A percentile compares a stretch with the other conserved stretches of the same genome.
phyloP scores from a whole-genome alignment of 2,888 invertebrate genomes.

The Lypha dubia region DNA sequence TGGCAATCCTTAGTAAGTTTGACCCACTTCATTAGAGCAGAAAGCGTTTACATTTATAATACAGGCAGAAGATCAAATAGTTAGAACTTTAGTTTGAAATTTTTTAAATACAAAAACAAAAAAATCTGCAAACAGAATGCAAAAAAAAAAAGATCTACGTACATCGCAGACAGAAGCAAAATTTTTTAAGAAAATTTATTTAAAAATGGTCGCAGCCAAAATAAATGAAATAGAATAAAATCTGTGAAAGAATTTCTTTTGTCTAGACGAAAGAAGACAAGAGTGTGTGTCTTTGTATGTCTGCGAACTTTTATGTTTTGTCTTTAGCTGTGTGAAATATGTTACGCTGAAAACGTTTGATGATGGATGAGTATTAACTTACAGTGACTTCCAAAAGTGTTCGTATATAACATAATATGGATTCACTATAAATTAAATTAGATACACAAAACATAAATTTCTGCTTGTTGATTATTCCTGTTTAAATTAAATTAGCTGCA shows the following conservation, averaged over 20 bases:
- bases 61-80: constrained; percentile 14
- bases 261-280: constrained; percentile 69
- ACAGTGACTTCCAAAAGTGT: neutral
- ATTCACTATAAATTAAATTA: neutral
- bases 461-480: too few species aligned
- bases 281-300: constrained; percentile 62
- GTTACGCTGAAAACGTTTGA: constrained; percentile 61
- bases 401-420: neutral
- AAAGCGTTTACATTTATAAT: neutral
- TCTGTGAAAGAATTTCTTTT: constrained; percentile 68
- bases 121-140: constrained; percentile 31
- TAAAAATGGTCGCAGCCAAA: constrained; percentile 49
- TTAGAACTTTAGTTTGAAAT: constrained; percentile 12
- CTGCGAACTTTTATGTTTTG: constrained; percentile 60
- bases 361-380: constrained; percentile 42
- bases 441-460: too few species aligned
- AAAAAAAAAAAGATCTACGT: constrained; percentile 39
- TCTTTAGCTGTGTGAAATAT: constrained; percentile 62
- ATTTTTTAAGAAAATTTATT: constrained; percentile 57
- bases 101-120: constrained; percentile 28
- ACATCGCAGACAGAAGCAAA: constrained; percentile 57
- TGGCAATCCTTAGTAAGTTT: too few species aligned
- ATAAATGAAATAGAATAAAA: constrained; percentile 57
- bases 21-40: too few species aligned
- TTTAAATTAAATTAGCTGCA: too few species aligned